Conservation (phyloP, 2,797 vertebrate species). For the Moxostoma hubbsi region DNA sequence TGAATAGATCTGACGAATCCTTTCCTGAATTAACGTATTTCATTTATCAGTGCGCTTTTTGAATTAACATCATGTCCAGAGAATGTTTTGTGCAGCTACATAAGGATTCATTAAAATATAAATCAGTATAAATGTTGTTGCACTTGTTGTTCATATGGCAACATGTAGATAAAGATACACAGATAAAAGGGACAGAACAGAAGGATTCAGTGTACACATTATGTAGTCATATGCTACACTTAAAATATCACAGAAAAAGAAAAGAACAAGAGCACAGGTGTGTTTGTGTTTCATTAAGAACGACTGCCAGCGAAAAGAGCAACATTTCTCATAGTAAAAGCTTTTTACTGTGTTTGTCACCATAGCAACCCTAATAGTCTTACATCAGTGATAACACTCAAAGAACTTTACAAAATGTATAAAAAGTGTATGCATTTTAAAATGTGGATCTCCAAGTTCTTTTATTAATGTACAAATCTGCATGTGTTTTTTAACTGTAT, state of each 20-base stretch:
- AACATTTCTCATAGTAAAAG: background rate
- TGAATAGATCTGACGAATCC: no score
- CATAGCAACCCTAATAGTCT: constrained; percentile 28
- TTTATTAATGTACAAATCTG: background rate
- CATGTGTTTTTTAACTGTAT: no score
- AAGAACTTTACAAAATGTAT: constrained; percentile 7
- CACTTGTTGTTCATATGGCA: background rate
- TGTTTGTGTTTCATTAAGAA: constrained; percentile 32
- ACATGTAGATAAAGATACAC: background rate
- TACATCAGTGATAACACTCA: constrained; percentile 22
- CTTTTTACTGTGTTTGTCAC: constrained; percentile 20
- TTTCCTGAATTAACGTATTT: no score
- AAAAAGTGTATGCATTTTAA: no score
- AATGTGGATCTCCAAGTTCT: no score
- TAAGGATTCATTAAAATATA: no score
- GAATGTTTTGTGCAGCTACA: no score
- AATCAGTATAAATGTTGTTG: no score
- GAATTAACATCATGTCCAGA: no score
- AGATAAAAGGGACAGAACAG: background rate
- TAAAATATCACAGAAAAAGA: background rate
- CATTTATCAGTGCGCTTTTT: no score
- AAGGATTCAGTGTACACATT: background rate
- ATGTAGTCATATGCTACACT: background rate
- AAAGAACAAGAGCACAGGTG: background rate
- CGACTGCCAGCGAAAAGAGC: background rate